Evolutionary conservation across 2,113 vertebrate species (phyloP).

Genomic region (Sebastes schlegelii): DNA sequence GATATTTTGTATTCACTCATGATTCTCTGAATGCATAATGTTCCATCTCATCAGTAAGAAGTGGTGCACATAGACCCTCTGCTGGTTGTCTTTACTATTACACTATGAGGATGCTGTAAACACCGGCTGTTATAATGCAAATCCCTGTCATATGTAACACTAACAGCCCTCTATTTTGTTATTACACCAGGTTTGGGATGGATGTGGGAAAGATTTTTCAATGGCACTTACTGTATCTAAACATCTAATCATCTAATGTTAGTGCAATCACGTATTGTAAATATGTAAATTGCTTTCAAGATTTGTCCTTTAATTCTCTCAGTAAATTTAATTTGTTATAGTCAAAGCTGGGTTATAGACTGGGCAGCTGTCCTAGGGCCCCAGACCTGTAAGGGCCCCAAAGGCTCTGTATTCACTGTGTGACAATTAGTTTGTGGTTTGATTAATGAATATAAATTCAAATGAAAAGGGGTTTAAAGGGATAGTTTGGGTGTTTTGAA

Average conservation of each 20-base stretch:
- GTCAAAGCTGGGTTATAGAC: neutral
- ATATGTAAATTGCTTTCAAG: neutral
- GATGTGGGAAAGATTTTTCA: neutral
- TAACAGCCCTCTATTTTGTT: neutral
- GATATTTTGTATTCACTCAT: neutral
- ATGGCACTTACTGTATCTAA: neutral
- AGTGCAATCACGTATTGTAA: neutral
- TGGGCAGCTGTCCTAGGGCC: neutral
- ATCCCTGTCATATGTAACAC: neutral
- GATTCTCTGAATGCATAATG: slow-evolving; percentile 9
- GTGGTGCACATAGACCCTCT: slow-evolving; percentile 62
- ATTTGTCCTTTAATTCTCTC: neutral
- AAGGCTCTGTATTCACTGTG: too few relatives aligned
- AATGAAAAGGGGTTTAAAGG: too few relatives aligned
- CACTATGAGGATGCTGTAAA: slow-evolving; percentile 20
- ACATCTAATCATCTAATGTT: neutral
- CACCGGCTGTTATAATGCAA: neutral
- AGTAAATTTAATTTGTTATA: neutral
- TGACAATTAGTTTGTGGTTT: neutral
- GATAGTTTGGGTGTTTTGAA: too few relatives aligned
- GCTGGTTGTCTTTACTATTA: slow-evolving; percentile 55
- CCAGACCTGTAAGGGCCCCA: neutral
- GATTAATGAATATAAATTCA: neutral
- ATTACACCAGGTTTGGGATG: neutral
- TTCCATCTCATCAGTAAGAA: neutral